These are phyloP conservation scores for Pecten maximus DNA, from an alignment of 2,888 invertebrate species.

Conservation along the genomic window DNA sequence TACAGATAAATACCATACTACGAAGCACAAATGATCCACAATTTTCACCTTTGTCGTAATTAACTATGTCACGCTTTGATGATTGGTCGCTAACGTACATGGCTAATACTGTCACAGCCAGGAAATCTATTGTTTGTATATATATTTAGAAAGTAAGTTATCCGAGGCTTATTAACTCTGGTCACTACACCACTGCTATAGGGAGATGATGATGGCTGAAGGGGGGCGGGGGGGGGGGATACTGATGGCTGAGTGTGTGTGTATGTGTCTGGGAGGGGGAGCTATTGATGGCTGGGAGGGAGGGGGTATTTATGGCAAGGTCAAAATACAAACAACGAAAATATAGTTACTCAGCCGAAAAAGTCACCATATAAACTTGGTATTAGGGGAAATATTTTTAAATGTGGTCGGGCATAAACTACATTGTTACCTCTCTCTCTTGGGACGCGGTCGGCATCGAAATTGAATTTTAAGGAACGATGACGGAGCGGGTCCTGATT, in stretches of 20 bases:
- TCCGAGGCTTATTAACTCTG: neutral
- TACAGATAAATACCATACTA: neutral
- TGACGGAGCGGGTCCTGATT: constrained; percentile 13
- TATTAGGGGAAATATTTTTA: constrained; percentile 20
- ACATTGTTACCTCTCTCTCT: neutral
- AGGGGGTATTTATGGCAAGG: neutral
- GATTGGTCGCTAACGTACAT: neutral
- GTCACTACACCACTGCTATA: neutral
- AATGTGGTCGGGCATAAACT: constrained; percentile 25
- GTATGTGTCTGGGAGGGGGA: neutral
- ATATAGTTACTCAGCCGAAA: neutral
- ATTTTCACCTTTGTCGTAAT: neutral
- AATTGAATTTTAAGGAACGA: neutral
- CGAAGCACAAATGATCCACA: neutral
- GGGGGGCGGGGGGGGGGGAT: neutral
- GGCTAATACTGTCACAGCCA: neutral
- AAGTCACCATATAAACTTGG: neutral
- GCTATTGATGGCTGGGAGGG: neutral
- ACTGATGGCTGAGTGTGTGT: too few relatives aligned
- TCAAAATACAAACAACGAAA: neutral
- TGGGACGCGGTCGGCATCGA: neutral
- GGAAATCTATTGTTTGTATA: neutral
- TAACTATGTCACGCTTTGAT: neutral
- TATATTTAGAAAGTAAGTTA: neutral
- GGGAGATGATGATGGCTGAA: neutral